Evolutionary conservation across 2,797 vertebrate genomes (phyloP).

Genomic region (Thalassophryne amazonica): DNA sequence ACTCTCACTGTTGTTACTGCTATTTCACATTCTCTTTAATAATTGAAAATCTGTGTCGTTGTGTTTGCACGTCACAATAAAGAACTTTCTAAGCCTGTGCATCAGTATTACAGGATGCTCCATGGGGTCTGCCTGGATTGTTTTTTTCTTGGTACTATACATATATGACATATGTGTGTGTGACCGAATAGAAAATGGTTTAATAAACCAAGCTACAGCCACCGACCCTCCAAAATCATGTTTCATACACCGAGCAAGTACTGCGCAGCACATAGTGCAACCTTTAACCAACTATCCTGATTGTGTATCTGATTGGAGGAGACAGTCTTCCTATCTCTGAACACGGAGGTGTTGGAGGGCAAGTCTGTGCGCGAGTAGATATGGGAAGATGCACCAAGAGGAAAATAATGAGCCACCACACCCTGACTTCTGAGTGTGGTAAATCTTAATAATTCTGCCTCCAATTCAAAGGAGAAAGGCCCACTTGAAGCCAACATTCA

Average conservation of each 20-base stretch:
- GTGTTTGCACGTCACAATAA: background rate
- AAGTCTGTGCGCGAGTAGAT: conserved; percentile 44
- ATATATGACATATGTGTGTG: conserved; percentile 22
- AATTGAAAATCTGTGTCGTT: background rate
- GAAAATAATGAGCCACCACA: conserved; percentile 62
- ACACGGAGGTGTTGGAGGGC: conserved; percentile 54
- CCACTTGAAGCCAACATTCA: conserved; percentile 59
- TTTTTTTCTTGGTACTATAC: conserved; percentile 3
- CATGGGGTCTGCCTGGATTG: background rate
- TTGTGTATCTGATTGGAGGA: conserved; percentile 48
- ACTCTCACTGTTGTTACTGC: background rate
- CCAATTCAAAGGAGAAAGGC: conserved; percentile 51
- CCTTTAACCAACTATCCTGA: conserved; percentile 37
- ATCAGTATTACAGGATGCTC: background rate
- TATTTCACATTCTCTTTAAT: background rate
- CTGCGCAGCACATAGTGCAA: conserved; percentile 20
- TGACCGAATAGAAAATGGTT: conserved; percentile 40
- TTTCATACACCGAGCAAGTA: conserved; percentile 37
- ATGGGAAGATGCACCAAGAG: conserved; percentile 36
- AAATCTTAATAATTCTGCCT: conserved; percentile 70
- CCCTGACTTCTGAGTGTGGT: conserved; percentile 45
- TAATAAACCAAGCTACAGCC: conserved; percentile 42
- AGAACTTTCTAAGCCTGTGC: background rate
- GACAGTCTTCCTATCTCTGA: conserved; percentile 46
- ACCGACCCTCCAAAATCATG: conserved; percentile 21